Conservation (phyloP, 1,140 invertebrate genomes). For the Medauroidea extradentata region DNA sequence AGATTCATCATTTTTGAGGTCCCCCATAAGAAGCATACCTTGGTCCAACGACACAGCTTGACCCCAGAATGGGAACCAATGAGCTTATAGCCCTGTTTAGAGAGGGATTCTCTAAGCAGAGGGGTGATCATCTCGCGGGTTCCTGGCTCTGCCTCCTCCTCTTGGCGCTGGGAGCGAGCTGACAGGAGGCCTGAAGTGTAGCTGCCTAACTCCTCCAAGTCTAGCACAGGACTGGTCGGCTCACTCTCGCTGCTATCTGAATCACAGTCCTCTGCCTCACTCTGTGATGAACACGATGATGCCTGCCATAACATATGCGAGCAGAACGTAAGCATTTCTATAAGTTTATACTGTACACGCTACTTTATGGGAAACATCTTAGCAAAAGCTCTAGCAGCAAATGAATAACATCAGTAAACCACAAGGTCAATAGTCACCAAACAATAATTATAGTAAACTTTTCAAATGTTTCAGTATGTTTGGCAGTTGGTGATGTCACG, state of each 20-base stretch:
- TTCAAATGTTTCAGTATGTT: too few species aligned
- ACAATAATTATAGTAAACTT: too few species aligned
- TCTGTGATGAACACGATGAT: conserved; percentile 16
- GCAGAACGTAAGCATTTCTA: too few species aligned
- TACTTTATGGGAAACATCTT: too few species aligned
- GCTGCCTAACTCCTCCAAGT: conserved; percentile 8
- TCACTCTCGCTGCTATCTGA: conserved; percentile 3
- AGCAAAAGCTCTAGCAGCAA: too few species aligned
- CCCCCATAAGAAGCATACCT: too few species aligned
- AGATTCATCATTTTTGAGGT: too few species aligned
- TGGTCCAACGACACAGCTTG: conserved; percentile 63
- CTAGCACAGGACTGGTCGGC: conserved; percentile 1
- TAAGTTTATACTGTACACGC: too few species aligned
- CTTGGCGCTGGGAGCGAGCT: not conserved
- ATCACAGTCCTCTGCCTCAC: conserved; percentile 13
- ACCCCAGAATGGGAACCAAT: conserved; percentile 61
- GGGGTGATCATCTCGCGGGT: conserved; percentile 52
- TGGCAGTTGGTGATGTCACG: too few species aligned
- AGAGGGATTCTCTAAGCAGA: conserved; percentile 48
- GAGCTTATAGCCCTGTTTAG: conserved; percentile 60
- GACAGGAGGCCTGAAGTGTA: not conserved
- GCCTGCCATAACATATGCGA: too few species aligned
- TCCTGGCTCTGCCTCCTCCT: not conserved
- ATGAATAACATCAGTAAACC: too few species aligned
- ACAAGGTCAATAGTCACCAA: too few species aligned